Evolutionary conservation across 2,888 invertebrate genomes (phyloP).

Genomic region (Tipula unca): DNA sequence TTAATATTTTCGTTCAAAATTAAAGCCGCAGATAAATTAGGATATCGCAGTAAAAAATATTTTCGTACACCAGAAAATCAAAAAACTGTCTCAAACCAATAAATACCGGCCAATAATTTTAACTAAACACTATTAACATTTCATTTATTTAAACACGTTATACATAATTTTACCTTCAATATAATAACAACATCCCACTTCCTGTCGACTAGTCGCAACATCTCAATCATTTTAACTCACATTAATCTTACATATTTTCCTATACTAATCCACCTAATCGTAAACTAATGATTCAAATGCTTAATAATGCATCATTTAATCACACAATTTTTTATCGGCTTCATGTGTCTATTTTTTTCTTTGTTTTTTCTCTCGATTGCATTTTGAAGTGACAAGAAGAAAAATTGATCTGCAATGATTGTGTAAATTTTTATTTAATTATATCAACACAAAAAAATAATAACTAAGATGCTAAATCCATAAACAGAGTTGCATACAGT

Average conservation of each 20-base stretch:
- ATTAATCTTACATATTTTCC: background rate
- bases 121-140: background rate
- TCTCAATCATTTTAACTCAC: background rate
- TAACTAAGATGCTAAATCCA: background rate
- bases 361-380: background rate
- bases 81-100: too few species aligned
- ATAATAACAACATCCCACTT: background rate
- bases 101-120: too few species aligned
- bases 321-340: background rate
- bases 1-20: too few species aligned
- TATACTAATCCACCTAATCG: background rate
- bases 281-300: background rate
- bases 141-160: background rate
- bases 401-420: slow-evolving; percentile 8
- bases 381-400: background rate
- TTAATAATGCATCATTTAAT: background rate
- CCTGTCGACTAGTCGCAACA: background rate
- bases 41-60: too few species aligned
- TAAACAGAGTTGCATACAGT: background rate
- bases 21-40: too few species aligned
- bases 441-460: background rate
- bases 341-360: background rate
- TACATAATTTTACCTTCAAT: background rate
- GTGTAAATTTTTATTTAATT: slow-evolving; percentile 8
- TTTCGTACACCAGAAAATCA: too few species aligned